Base-by-base conservation (phyloP, 53 echinoderm and acorn worm genomes). In the Actinopyga echinites region DNA sequence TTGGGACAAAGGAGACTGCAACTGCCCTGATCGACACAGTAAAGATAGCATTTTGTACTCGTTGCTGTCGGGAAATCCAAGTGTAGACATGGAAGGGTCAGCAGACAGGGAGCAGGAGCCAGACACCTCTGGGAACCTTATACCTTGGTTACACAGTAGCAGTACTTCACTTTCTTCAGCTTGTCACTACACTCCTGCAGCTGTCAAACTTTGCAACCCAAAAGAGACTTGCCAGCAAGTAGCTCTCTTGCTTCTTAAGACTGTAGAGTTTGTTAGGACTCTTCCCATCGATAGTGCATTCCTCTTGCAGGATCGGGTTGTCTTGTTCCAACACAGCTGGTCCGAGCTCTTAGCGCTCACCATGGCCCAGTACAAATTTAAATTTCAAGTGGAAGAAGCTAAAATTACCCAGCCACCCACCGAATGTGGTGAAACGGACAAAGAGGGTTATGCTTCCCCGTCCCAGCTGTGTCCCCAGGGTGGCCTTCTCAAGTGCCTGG, bases 311-410 rank as follows among this genome's bases (percentile, higher is more conserved):
- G 97, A 97, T 68, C 94, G 97, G 29, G 75, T 86, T 22, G 74
- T 87, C 32, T 89, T 97, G 68, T 85, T 97, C 58, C 94, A 92
- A 82, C 93, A 97, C 87, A 90, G 97, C 75, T 97, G 97, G 97
- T 89, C 97, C n/a, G 97, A 97, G 90, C 93, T 97, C 19, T 85
- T 97, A 15, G 88, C 94, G 9, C 86, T 97, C 17, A 92, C 90
- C 25, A 97, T 97, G 97, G 91, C 97, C 58, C 94, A 97, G 83
- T 85, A 94, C 85, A 85, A 79, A 67, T 94, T 97, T 82, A 84
- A 88, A 74, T 92, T 97, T 89, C 86, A 97, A 65, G 91, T 90
- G 10, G 87, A 90, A 56, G 93, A 93, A 75, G 62, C 87, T 22
- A 88, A 82, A 37, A 21, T 85, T 42, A 67, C 78, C 55, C 79